Base-by-base conservation (phyloP, 2,888 invertebrate genomes). In the Caenorhabditis sp. region DNA sequence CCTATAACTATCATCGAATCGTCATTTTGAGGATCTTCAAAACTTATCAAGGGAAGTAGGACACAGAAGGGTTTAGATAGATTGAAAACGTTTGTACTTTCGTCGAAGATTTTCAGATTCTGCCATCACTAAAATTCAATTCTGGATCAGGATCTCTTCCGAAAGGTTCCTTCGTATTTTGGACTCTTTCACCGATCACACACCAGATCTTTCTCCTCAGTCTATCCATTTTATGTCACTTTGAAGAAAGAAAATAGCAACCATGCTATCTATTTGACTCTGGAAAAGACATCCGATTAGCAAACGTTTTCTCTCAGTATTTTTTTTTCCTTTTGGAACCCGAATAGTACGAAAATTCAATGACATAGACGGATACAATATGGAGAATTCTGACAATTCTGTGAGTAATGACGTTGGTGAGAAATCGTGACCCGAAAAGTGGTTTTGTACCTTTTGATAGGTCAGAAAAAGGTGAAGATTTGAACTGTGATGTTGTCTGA, bases 161-260 rank as follows among this genome's bases (percentile, higher is more conserved):
- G 14, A 26, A 54, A 14, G 54, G 14, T 26, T 26, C 26, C 4
- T 63, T 44, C 44, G 44, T 63, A n/a, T 63, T 47, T 47, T 44
- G 28, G 44, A 47, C 44, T 63, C 44, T 41, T 28, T 44, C 14
- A 44, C 2, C 28, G 63, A 63, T 22, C 63, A 63, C 38, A 63
- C 44, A 63, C 28, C 44, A n/a, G 2, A n/a, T 54, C 14, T 26
- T 26, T 12, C 3, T 14, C 22, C 26, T 14, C 54, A 26, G 26
- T 28, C 44, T 63, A 41, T 26, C 63, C 63, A 16, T 19, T 63
- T 28, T 44, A 44, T 63, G 44, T 63, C 63, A 63, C 24, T 54
- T 44, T 61, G 61, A 24, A 61, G 41, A 63, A 3, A 35, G 35
- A 59, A 44, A 44, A 63, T 4, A 63, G n/a, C n/a, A n/a, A n/a